Evolutionary conservation across 2,797 vertebrate genomes (phyloP).

Genomic region (Sternarchorhynchus goeldii): DNA sequence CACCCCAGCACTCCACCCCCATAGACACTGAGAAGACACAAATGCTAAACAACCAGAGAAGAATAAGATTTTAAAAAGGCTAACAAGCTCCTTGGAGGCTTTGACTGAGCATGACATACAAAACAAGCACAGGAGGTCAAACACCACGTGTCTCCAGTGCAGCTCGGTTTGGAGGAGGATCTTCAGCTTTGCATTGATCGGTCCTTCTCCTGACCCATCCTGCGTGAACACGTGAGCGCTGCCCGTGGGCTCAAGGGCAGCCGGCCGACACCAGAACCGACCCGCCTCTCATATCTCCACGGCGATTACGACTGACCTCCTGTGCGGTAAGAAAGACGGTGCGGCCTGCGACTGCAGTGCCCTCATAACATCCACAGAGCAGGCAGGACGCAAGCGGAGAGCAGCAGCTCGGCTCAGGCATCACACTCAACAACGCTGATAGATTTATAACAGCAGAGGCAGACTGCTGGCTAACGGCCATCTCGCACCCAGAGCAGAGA

Average conservation of each 20-base stretch:
- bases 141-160: conserved; percentile 34
- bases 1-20: no score
- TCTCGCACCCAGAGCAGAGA: conserved; percentile 42
- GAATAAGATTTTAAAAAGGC: conserved; percentile 44
- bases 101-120: neutral
- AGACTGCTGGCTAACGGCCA: conserved; percentile 53
- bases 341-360: no score
- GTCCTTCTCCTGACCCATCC: conserved; percentile 38
- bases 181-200: conserved; percentile 43
- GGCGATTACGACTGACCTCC: conserved; percentile 48
- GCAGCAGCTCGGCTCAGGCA: conserved; percentile 13
- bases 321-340: neutral
- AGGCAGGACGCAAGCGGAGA: no score
- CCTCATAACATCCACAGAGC: no score
- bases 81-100: conserved; percentile 49
- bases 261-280: no score
- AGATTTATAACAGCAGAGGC: conserved; percentile 51
- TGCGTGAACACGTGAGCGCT: neutral
- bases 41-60: conserved; percentile 14
- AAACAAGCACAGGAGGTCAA: conserved; percentile 40
- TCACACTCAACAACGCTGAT: conserved; percentile 50
- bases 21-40: no score
- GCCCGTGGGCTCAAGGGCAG: neutral
- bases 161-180: conserved; percentile 38
- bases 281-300: conserved; percentile 27